Evolutionary conservation across 2,113 vertebrate species (phyloP).

Genomic region (Channa argus): DNA sequence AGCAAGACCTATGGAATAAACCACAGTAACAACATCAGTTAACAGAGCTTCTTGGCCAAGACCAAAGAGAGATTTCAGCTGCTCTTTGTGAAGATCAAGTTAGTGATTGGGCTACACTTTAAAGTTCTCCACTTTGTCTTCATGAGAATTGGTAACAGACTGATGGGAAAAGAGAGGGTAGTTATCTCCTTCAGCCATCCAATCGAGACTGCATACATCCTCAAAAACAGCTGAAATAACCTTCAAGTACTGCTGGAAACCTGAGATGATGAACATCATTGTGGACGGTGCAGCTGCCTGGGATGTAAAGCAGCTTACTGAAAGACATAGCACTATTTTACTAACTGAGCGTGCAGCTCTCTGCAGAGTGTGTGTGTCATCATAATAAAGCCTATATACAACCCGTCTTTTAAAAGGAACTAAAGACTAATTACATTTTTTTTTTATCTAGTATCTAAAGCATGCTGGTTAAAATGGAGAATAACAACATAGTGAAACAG

Average conservation of each 20-base stretch:
- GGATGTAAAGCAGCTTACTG: slow-evolving; percentile 8
- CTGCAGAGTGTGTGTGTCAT: not conserved
- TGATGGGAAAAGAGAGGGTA: not conserved
- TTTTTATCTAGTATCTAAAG: slow-evolving; percentile 7
- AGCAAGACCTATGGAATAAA: not conserved
- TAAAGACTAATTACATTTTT: too few relatives aligned
- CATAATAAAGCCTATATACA: too few relatives aligned
- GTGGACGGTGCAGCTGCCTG: slow-evolving; percentile 51
- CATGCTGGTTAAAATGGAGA: not conserved
- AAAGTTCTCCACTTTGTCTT: slow-evolving; percentile 26
- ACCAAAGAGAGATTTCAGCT: not conserved
- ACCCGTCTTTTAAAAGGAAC: too few relatives aligned
- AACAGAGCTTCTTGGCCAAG: slow-evolving; percentile 1
- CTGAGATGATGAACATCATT: slow-evolving; percentile 31
- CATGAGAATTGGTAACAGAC: slow-evolving; percentile 11
- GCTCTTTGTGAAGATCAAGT: slow-evolving; percentile 2
- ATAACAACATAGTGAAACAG: not conserved
- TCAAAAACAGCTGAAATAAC: slow-evolving; percentile 37
- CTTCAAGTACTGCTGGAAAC: slow-evolving; percentile 39
- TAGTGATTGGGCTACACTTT: not conserved
- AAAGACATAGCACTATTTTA: slow-evolving; percentile 28
- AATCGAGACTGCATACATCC: slow-evolving; percentile 10
- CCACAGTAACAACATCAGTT: not conserved
- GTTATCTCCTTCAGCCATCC: slow-evolving; percentile 17
- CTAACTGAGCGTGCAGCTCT: slow-evolving; percentile 2